Evolutionary conservation across 1,140 invertebrate species (phyloP), one percentile per base, ranked within the genome.

Genomic region (Diachasmimorpha longicaudata): DNA sequence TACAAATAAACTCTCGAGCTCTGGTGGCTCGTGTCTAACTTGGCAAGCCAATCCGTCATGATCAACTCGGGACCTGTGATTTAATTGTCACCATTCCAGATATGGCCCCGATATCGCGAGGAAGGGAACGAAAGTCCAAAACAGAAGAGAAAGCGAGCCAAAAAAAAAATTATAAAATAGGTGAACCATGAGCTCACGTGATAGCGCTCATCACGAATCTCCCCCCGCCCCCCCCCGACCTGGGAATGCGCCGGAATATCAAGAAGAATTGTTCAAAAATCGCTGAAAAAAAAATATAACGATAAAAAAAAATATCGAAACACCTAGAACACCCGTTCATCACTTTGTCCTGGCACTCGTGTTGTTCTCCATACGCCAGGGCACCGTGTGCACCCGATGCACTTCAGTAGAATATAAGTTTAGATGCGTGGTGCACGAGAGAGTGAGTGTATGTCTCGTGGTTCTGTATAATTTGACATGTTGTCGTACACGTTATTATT

Each of bases 401-500:
- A 68, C 66, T 68, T 16, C 16, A 68, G 58, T 31, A 37, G 66
- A 70, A 46, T 69, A 46, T 70, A 36, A 76, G 44, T 76, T 77
- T 77, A 70, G 72, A 75, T 79, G 82, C 77, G 77, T 79, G 81
- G 58, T 78, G 48, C 67, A 70, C 44, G 46, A 52, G 69, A 42
- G 66, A 52, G 48, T 52, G 72, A 46, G 68, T 74, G 63, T 77
- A 44, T 79, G 76, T 88, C 83, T 83, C 83, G 78, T 79, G 83
- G 79, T 84, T 87, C 81, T 83, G 87, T 87, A 88, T 88, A 89
- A 89, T 89, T 89, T 88, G 88, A 88, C 88, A 88, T 87, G 86
- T 89, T 88, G 88, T 89, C 85, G 82, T 88, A 89, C 87, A 88
- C 86, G 86, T 89, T 88, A 89, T 89, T 89, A 89, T 88, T 88